Evolutionary conservation across 2,797 vertebrate species (phyloP), one percentile per base, ranked within the genome.

Genomic region (Cirrhinus molitorella): DNA sequence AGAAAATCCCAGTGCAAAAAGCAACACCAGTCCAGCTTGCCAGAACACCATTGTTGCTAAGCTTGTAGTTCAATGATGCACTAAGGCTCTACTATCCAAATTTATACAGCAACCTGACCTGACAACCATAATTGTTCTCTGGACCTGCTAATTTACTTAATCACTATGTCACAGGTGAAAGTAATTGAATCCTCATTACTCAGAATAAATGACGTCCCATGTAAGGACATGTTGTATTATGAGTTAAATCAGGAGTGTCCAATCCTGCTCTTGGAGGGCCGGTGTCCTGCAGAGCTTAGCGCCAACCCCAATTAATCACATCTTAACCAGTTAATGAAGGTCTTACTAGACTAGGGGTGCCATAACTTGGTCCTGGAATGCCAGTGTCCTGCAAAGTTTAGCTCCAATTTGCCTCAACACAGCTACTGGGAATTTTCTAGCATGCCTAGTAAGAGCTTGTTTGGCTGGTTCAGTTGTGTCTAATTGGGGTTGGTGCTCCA

Each of bases 91-190:
- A 61, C 14, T 12, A 63, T 34, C 23, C 4, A 49, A 17, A 66
- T 85, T 83, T 85, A 61, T 80, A 31, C 28, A 37, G n/a, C 21
- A n/a, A n/a, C n/a, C n/a, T 55, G 16, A 31, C 3, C 0, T 72
- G 49, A 83, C n/a, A 6, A 76, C 19, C 65, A 3, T 71, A 3
- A 73, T 47, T 21, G 3, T 53, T 55, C 34, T 61, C 61, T 55
- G 43, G 23, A 31, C 57, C 40, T 81, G 73, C 10, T 53, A 55
- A 63, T 19, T 47, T 34, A 74, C 43, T 68, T n/a, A 61, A 21
- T 55, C 25, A 21, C 14, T 67, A 4, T 16, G 5, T 34, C 31
- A 80, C 49, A 81, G 40, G 65, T 73, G 31, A 53, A 40, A 49
- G 21, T 43, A 31, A 19, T 71, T 45, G 21, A 19, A 11, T 21